Percentiles rank a stretch among this genome's conserved stretches.
phyloP scores from a whole-genome alignment of 2,888 invertebrate genomes.

The Lucinisca nassula region DNA sequence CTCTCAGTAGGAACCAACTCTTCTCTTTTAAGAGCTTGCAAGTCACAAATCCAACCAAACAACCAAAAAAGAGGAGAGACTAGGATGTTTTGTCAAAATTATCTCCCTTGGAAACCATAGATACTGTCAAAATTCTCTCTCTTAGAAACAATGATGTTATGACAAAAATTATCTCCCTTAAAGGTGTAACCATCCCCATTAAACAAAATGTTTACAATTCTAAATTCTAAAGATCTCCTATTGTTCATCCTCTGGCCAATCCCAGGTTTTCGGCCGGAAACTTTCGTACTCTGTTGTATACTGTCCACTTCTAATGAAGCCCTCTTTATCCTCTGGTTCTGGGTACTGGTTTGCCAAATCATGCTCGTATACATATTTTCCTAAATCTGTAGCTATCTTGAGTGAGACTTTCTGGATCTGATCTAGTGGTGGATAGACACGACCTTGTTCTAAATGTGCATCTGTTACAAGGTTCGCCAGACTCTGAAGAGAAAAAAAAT shows the following conservation, averaged over 20 bases:
- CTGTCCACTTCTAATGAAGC: slow-evolving; percentile 87
- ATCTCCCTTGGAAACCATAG: no score
- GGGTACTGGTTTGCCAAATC: slow-evolving; percentile 89
- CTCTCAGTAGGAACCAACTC: no score
- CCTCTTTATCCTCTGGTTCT: slow-evolving; percentile 89
- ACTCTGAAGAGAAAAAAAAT: slow-evolving; percentile 89
- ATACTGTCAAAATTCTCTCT: no score
- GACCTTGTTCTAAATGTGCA: slow-evolving; percentile 94
- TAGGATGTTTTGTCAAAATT: no score
- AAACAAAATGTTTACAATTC: no score
- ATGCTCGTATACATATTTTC: slow-evolving; percentile 93
- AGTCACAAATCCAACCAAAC: no score
- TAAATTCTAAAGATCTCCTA: no score
- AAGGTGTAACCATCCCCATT: no score
- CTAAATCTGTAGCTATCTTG: slow-evolving; percentile 94
- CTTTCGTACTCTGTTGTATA: slow-evolving; percentile 88
- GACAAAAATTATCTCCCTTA: no score
- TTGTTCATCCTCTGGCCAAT: slow-evolving; percentile 83
- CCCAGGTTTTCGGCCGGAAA: slow-evolving; percentile 88
- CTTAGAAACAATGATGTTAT: no score
- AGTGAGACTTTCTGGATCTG: slow-evolving; percentile 95
- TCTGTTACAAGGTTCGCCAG: slow-evolving; percentile 94
- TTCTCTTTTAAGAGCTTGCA: no score
- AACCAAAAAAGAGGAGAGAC: no score
- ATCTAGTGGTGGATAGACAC: slow-evolving; percentile 96